A percentile compares a stretch with the other conserved stretches of the same genome.
Evolutionary conservation across 2,888 invertebrate species (phyloP).

Genomic region (Myopa tessellatipennis): DNA sequence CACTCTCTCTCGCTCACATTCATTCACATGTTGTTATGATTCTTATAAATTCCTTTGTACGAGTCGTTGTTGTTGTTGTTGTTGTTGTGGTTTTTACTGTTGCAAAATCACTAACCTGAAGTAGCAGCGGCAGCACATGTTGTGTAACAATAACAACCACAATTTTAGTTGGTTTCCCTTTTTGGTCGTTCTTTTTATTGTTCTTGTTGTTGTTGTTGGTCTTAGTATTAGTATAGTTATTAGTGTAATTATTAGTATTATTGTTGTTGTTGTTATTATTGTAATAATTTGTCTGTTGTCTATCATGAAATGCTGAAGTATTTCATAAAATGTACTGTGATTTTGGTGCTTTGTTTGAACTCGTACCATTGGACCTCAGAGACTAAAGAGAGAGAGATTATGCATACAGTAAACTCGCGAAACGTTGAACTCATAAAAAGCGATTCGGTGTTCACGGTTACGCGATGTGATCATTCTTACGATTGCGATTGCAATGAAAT

Average conservation of each 20-base stretch:
- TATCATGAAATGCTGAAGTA: too few species aligned
- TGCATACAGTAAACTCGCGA: too few species aligned
- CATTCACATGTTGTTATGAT: not conserved
- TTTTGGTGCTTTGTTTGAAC: too few species aligned
- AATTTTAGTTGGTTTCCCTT: slow-evolving; percentile 22
- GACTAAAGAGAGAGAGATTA: too few species aligned
- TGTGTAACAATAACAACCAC: slow-evolving; percentile 4
- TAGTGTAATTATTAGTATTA: not conserved
- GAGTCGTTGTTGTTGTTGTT: not conserved
- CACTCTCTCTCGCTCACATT: not conserved
- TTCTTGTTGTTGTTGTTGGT: not conserved
- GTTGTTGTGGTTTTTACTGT: not conserved
- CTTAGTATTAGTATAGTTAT: not conserved
- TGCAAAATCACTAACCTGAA: not conserved
- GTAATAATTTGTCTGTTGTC: not conserved
- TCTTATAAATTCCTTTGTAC: not conserved
- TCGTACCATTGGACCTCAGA: too few species aligned
- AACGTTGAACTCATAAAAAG: too few species aligned
- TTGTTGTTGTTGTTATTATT: not conserved
- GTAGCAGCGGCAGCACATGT: not conserved
- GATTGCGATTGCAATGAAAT: too few species aligned
- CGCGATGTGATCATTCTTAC: too few species aligned
- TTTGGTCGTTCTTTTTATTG: not conserved
- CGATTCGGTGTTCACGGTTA: too few species aligned
- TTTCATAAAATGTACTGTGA: too few species aligned